Evolutionary conservation across 2,113 vertebrate genomes (phyloP), one percentile per base, ranked within the genome.

Genomic region (Megaceryle maxima): DNA sequence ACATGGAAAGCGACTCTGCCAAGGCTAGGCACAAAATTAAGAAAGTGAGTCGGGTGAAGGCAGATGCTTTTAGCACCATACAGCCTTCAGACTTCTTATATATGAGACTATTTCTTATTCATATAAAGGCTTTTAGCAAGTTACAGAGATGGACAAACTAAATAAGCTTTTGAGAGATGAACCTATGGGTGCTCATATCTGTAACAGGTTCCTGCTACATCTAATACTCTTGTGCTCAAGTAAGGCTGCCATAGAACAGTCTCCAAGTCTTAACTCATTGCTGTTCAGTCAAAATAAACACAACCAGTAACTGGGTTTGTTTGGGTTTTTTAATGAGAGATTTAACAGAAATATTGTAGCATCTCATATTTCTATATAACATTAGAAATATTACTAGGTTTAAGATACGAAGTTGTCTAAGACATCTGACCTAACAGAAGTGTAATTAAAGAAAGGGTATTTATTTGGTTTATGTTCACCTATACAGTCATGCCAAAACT

Each of bases 41-140:
- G 41, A 50, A 94, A 96, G 94, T 29, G 76, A 21, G 79, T 16
- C 85, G 83, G 63, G 83, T 21, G 77, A 86, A 67, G 68, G 19
- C 24, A 21, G 3, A 92, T 55, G 88, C 88, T 96, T 96, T 96
- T 94, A 97, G 56, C 73, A 81, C 59, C 46, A 74, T 2, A 77
- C 0, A 16, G 63, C 55, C 64, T 90, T 88, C 73, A 93, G 88
- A 75, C 8, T 88, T 57, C 19, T 57, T 0, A 0, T 16, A 74
- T 51, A 51, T 6, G 6, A 62, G 83, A 74, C 37, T 56, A 92
- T 88, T 81, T 83, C 62, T 93, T 92, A 95, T 84, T 95, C 77
- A 87, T 46, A 63, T 21, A 48, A 74, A 74, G 51, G 73, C 86
- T 97, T 95, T 89, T 87, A 94, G 44, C 66, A 84, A 68, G 46